Evolutionary conservation across 30 jellyfish, hydroid and myxozoan species (phyloP).

Genomic region (Hydractinia echinata): DNA sequence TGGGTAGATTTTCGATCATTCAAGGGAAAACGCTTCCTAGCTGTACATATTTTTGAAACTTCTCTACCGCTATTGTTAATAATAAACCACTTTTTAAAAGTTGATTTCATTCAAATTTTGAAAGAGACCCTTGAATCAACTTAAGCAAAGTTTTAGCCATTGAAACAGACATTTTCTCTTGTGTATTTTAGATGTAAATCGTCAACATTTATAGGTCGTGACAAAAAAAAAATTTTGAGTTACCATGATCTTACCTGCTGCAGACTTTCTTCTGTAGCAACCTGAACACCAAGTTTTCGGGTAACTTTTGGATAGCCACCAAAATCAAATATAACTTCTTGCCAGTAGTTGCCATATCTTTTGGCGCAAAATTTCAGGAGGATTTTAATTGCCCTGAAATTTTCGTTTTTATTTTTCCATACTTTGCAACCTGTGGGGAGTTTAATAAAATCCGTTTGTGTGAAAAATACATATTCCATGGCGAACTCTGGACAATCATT

Average conservation of each 20-base stretch:
- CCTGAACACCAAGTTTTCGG: conserved; percentile 52
- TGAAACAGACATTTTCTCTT: not conserved
- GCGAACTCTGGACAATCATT: conserved; percentile 43
- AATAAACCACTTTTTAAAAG: too few relatives aligned
- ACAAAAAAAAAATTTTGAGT: not conserved
- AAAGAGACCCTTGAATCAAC: too few relatives aligned
- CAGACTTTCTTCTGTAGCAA: conserved; percentile 36
- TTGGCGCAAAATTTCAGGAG: conserved; percentile 29
- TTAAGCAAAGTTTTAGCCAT: not conserved
- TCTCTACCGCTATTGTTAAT: too few relatives aligned
- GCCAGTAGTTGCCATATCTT: conserved; percentile 53
- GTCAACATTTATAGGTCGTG: too few relatives aligned
- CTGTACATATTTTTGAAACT: too few relatives aligned
- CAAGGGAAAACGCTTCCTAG: not conserved
- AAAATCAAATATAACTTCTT: conserved; percentile 41
- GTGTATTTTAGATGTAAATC: too few relatives aligned
- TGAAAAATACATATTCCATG: conserved; percentile 7
- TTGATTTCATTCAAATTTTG: too few relatives aligned
- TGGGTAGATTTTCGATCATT: not conserved
- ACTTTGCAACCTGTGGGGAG: conserved; percentile 26
- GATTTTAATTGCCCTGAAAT: not conserved
- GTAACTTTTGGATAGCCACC: conserved; percentile 40
- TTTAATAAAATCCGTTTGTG: not conserved
- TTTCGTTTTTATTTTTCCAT: conserved; percentile 34
- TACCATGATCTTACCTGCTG: not conserved